Conservation (phyloP, 2,888 invertebrate genomes). For the Protonemura montana region DNA sequence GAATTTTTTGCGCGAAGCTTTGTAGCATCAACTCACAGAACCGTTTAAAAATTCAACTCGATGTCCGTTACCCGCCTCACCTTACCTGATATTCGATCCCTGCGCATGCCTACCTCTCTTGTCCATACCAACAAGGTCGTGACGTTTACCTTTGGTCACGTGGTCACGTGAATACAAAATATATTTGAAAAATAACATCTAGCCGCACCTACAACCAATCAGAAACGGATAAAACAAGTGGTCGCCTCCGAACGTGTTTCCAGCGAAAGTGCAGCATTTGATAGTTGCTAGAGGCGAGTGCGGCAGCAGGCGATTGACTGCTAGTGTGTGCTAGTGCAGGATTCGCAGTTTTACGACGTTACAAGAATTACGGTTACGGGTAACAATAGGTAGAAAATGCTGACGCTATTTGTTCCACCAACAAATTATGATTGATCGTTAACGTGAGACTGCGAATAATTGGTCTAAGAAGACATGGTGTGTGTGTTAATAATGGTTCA, state of each 20-base stretch:
- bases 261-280: slow-evolving; percentile 37
- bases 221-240: slow-evolving; percentile 39
- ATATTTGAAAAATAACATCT: slow-evolving; percentile 36
- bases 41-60: neutral
- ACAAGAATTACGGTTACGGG: slow-evolving; percentile 14
- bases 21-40: neutral
- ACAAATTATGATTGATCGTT: slow-evolving; percentile 28
- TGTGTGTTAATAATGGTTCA: neutral
- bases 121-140: slow-evolving; percentile 43
- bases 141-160: slow-evolving; percentile 44
- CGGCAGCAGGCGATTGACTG: neutral
- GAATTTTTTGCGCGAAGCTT: too few species aligned
- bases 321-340: neutral
- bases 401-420: neutral
- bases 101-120: slow-evolving; percentile 15
- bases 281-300: neutral
- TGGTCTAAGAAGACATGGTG: neutral
- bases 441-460: neutral
- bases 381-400: neutral
- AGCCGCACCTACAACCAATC: slow-evolving; percentile 39
- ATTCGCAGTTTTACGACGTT: neutral
- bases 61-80: neutral
- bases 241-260: slow-evolving; percentile 25
- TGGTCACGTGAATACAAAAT: slow-evolving; percentile 44
- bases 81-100: neutral